These are phyloP conservation scores for Nephrotoma flavescens DNA, from an alignment of 2,888 invertebrate species.

Conservation along the genomic window DNA sequence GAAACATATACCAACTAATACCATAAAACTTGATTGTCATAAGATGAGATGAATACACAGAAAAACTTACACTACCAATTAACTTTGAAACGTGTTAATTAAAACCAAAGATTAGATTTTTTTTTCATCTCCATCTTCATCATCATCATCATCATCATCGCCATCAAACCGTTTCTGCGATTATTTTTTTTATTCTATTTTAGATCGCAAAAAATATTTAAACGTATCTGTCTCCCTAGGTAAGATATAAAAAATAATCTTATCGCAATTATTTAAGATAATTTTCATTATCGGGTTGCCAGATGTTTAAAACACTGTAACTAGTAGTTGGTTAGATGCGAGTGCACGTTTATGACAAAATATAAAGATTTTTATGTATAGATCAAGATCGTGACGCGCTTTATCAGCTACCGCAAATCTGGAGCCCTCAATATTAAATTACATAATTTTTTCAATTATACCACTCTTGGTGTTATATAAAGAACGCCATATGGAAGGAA, in stretches of 20 bases:
- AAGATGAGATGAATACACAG: neutral
- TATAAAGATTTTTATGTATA: neutral
- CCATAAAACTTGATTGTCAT: neutral
- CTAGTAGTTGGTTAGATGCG: no score
- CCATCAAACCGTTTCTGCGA: neutral
- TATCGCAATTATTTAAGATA: neutral
- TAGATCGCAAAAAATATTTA: neutral
- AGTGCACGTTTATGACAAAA: neutral
- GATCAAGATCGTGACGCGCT: neutral
- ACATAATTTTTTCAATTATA: neutral
- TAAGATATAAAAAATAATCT: neutral
- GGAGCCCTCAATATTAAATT: neutral
- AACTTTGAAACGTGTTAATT: slow-evolving; percentile 7
- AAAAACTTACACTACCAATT: slow-evolving; percentile 6
- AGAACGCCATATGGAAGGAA: neutral
- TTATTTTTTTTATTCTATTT: neutral
- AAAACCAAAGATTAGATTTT: neutral
- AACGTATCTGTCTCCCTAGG: neutral
- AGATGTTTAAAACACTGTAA: neutral
- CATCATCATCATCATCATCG: neutral
- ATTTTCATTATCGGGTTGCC: neutral
- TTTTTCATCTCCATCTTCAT: neutral
- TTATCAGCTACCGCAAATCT: neutral
- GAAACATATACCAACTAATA: neutral
- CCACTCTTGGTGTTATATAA: neutral